Base-by-base conservation (phyloP, 2,797 vertebrate species). In the Tamandua tetradactyla region DNA sequence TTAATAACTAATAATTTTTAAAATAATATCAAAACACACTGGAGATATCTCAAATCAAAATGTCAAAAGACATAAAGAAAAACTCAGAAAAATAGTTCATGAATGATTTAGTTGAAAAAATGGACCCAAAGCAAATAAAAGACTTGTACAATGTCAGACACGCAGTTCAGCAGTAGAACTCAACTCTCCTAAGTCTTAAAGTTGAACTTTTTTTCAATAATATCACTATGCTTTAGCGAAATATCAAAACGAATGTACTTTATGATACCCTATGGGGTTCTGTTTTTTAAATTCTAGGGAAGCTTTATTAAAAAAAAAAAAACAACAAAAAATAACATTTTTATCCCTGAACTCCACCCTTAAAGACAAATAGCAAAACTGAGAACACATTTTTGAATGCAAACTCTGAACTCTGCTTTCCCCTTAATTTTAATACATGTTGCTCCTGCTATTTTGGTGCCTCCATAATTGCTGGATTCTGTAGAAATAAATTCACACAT, bases 21-120 rank as follows among this genome's bases (percentile, higher is more conserved):
- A 95, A 89, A 86, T 69, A 80, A 40, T 59, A 74, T 30, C 68
- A 94, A 90, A 57, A 49, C 47, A 5, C 3, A 92, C n/a, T 78
- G 27, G 7, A 89, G 37, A 3, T 1, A 55, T 94, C 47, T 93
- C 86, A 94, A 92, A 91, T 59, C 25, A 94, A n/a, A 92, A 87
- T 64, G 11, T 83, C 25, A 78, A 35, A 47, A 86, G 25, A 47
- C 2, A 62, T 22, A 69, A 37, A 40, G 40, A 83, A 49, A 74
- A 74, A 8, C n/a, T 76, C 11, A 79, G 44, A 12, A 76, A 61
- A 35, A 10, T 35, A 78, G 20, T 64, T 20, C 10, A 27, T 13
- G 7, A 66, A n/a, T 12, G 62, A 25, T 35, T 74, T 59, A 89
- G 66, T 68, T 82, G 42, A 75, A 93, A 76, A 94, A 94, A 62